Base-by-base conservation (phyloP, 2,797 vertebrate genomes). In the Sebastes wilsoni region DNA sequence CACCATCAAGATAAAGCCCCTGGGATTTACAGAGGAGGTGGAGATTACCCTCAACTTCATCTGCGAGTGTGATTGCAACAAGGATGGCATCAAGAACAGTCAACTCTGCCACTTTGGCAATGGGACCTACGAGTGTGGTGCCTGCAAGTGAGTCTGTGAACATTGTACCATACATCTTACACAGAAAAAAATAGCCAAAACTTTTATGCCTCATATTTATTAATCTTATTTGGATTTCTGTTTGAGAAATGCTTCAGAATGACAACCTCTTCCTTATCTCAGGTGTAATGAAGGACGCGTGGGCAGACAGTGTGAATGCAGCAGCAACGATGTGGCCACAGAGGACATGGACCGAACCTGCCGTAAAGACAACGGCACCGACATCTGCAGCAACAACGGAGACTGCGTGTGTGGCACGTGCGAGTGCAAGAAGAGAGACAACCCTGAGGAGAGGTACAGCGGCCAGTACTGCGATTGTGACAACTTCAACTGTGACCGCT, bases 401-500 rank as follows among this genome's bases (percentile, higher is more conserved):
- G 98, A 99, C n/a, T 99, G 99, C 5, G 96, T 99, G 79, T 99
- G 99, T 25, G 99, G 99, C 28, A 97, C 97, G 0, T 99, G 99
- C 0, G 97, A 99, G 42, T 99, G 99, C 87, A 97, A 97, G 89
- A 98, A 97, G 84, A 96, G 97, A 73, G 97, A 98, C 2, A 98
- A 98, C 86, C 96, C 97, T 0, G 97, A 97, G 59, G 99, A 99
- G 91, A 92, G 98, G 64, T 99, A 98, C 92, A 97, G 97, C 20
- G 98, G 99, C 46, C 96, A 96, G 95, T 98, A 95, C 83, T 99
- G 99, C 77, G 97, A 99, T 90, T 99, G 99, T 49, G 98, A 99
- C 94, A 99, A 99, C 95, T 99, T 99, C 95, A 99, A 97, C 94
- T 99, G 99, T 13, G 99, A 99, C 88, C 95, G 98, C 85, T 98